These are phyloP conservation scores for Ypsolopha sequella DNA, from an alignment of 2,888 invertebrate species.

Conservation along the genomic window DNA sequence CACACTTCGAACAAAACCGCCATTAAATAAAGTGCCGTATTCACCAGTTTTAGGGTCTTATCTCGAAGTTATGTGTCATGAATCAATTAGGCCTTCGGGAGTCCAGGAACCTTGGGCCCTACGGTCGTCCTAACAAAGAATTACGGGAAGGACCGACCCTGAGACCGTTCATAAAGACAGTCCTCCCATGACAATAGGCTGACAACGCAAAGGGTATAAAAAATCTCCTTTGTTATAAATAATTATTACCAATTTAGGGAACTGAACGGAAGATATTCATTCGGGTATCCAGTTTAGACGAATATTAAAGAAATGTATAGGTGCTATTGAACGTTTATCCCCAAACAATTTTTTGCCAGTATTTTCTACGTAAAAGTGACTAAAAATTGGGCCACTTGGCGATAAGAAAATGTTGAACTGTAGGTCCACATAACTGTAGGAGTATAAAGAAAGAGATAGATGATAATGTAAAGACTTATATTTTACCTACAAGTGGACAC, in stretches of 20 bases:
- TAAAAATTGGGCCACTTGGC: too few relatives aligned
- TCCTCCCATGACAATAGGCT: slow-evolving; percentile 2
- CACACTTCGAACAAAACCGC: slow-evolving; percentile 14
- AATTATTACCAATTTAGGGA: neutral
- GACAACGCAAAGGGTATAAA: neutral
- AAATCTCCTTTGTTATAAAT: neutral
- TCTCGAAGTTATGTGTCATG: slow-evolving; percentile 34
- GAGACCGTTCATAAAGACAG: slow-evolving; percentile 1
- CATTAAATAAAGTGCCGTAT: slow-evolving; percentile 31
- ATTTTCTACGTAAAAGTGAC: too few relatives aligned
- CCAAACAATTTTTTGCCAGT: too few relatives aligned
- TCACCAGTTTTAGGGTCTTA: slow-evolving; percentile 35
- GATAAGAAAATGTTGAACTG: slow-evolving; percentile 4
- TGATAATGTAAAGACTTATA: too few relatives aligned
- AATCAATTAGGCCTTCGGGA: slow-evolving; percentile 32
- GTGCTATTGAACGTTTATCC: too few relatives aligned
- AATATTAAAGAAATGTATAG: too few relatives aligned
- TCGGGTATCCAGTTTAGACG: too few relatives aligned
- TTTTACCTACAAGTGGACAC: too few relatives aligned
- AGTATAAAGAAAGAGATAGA: too few relatives aligned
- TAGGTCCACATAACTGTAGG: too few relatives aligned
- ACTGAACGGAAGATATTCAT: too few relatives aligned
- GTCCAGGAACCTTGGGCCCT: neutral
- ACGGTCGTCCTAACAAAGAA: slow-evolving; percentile 11
- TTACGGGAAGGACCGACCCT: slow-evolving; percentile 7